Conservation (phyloP, 2,113 vertebrate genomes). For the Columba janthina region DNA sequence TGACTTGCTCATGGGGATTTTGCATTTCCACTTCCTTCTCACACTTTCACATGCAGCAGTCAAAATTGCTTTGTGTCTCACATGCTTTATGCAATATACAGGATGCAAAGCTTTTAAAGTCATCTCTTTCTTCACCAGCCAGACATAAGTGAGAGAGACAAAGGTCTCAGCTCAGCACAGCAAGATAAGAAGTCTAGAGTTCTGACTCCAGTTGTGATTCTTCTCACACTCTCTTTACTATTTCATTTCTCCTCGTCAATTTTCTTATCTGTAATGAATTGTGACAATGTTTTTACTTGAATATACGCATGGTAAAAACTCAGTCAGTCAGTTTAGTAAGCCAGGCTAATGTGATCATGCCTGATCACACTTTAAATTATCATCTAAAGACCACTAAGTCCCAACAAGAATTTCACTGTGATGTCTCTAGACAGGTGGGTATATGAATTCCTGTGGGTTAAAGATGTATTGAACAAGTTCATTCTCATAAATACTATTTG, state of each 20-base stretch:
- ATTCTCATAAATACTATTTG: neutral
- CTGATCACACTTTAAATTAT: neutral
- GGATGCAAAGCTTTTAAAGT: conserved; percentile 31
- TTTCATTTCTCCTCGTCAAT: neutral
- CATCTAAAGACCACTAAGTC: neutral
- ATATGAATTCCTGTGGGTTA: neutral
- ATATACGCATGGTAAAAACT: neutral
- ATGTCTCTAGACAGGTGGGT: neutral
- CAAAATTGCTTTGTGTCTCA: conserved; percentile 8
- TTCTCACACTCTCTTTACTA: neutral
- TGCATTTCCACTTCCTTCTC: neutral
- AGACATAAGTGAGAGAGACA: neutral
- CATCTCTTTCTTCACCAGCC: neutral
- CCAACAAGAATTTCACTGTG: neutral
- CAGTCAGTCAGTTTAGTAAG: neutral
- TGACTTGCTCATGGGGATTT: neutral
- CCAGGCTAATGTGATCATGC: neutral
- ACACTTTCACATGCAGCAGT: neutral
- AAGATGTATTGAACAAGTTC: neutral
- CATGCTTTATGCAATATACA: neutral
- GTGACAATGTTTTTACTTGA: neutral
- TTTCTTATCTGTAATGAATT: neutral
- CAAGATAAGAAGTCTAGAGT: neutral
- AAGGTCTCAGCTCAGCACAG: neutral
- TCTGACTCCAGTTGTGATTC: neutral